Conservation (phyloP, 2,888 invertebrate species). For the Folsomia candida region DNA sequence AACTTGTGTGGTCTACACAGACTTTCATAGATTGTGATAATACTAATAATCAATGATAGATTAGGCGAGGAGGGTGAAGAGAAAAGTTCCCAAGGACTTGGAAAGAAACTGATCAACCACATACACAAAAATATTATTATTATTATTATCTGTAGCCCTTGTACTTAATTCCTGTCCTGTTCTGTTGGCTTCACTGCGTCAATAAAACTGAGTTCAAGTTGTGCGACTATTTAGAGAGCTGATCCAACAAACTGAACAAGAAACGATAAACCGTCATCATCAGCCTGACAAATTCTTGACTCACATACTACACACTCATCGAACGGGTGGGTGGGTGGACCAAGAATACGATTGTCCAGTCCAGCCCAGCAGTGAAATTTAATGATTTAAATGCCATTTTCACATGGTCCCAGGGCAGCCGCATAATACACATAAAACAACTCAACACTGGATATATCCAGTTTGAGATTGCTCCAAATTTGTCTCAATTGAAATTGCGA, state of each 20-base stretch:
- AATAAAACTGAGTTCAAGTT: not conserved
- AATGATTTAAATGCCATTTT: not conserved
- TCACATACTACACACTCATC: too few species aligned
- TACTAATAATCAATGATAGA: not conserved
- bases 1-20: not conserved
- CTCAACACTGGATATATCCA: not conserved
- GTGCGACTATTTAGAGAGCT: constrained; percentile 1
- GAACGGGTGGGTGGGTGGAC: not conserved
- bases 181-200: not conserved
- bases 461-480: not conserved
- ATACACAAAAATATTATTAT: constrained; percentile 1
- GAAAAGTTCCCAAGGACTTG: constrained; percentile 3
- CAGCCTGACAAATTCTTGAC: not conserved
- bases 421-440: not conserved
- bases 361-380: not conserved
- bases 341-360: not conserved
- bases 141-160: constrained; percentile 6
- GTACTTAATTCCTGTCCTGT: not conserved
- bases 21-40: not conserved
- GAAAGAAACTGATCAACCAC: not conserved
- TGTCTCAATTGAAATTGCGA: not conserved
- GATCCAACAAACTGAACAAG: not conserved
- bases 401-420: not conserved
- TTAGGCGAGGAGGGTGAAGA: constrained; percentile 9
- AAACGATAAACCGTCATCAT: not conserved